A percentile compares a stretch with the other conserved stretches of the same genome.
Evolutionary conservation across 1,140 invertebrate species (phyloP).

Genomic region (Heterodera carotae): DNA sequence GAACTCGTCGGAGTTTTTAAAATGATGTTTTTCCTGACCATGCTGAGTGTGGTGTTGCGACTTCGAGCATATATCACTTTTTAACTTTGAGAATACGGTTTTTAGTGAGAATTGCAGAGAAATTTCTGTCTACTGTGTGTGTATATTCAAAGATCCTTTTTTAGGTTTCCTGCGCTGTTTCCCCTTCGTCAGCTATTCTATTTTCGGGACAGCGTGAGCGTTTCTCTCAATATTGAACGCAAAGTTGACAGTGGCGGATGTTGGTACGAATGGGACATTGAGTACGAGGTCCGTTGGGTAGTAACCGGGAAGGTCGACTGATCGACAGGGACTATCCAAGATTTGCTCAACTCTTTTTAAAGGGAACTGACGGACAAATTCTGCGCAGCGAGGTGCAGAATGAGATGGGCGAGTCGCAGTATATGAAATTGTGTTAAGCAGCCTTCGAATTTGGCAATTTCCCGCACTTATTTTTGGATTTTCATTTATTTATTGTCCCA

Average conservation of each 20-base stretch:
- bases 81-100: background rate
- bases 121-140: no score
- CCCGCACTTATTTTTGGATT: no score
- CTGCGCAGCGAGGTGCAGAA: slow-evolving; percentile 53
- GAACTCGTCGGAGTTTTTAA: no score
- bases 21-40: no score
- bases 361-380: background rate
- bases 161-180: slow-evolving; percentile 59
- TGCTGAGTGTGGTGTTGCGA: no score
- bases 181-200: slow-evolving; percentile 51
- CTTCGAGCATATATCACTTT: slow-evolving; percentile 19
- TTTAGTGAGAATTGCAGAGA: background rate
- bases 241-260: slow-evolving; percentile 49
- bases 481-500: no score
- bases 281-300: slow-evolving; percentile 37
- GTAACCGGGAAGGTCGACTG: no score
- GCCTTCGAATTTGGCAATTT: no score
- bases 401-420: slow-evolving; percentile 49
- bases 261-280: slow-evolving; percentile 60
- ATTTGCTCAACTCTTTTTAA: background rate
- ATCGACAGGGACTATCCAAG: no score
- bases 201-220: slow-evolving; percentile 37
- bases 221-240: slow-evolving; percentile 51
- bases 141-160: no score
- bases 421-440: slow-evolving; percentile 46